Base-by-base conservation (phyloP, 1,140 invertebrate genomes). In the Sminthurides bifidus region DNA sequence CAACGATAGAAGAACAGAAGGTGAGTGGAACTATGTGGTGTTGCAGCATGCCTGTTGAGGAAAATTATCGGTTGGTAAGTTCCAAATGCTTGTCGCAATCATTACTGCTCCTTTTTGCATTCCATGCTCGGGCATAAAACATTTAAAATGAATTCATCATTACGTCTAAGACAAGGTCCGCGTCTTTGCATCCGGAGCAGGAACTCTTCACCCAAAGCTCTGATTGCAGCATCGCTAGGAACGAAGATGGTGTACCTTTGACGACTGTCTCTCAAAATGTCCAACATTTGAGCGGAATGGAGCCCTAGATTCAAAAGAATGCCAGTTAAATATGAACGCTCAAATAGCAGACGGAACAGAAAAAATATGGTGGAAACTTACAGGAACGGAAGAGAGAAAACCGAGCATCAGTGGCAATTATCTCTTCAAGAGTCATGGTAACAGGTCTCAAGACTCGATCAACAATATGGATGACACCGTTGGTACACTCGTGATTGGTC, bases 21-120 rank as follows among this genome's bases (percentile, higher is more conserved):
- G 80, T 79, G 58, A 81, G 76, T 29, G 79, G 75, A 15, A 82
- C 68, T 30, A 84, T 69, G 57, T 83, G 82, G 61, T 80, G 75
- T 60, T 77, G 74, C 10, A 83, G 63, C 54, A 83, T 74, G 56
- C 75, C 79, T 81, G 30, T 21, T 46, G 21, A 46, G 29, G 29
- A 46, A 46, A n/a, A 41, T 5, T 4, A 15, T 41, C 23, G 33
- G 8, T 35, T 8, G 8, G 33, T 35, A 35, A 8, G 8, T 35
- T 35, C 35, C 12, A 14, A 35, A 35, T 35, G n/a, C n/a, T n/a
- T 35, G 33, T 35, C 33, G n/a, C 33, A 35, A 10, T 35, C n/a
- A 35, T 35, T 10, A 35, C n/a, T 35, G n/a, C 12, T 37, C 35
- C 35, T 37, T 12, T 37, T n/a, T n/a, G n/a, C 12, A n/a, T 37